These are phyloP conservation scores for Poecilus cupreus DNA, from an alignment of 2,888 invertebrate genomes.

Conservation along the genomic window DNA sequence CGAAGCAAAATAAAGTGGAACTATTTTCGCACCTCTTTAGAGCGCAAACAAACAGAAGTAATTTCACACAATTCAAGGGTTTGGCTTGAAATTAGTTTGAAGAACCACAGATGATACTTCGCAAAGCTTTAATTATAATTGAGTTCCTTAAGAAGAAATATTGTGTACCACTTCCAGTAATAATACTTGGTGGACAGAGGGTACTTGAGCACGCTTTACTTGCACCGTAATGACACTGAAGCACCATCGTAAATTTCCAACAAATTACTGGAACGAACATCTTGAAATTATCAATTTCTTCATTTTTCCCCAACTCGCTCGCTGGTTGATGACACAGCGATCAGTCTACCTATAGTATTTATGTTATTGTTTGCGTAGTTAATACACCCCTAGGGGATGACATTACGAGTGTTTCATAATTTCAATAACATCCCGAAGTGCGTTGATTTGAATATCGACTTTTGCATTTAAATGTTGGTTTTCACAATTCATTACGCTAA, in stretches of 20 bases:
- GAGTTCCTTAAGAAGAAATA: slow-evolving; percentile 31
- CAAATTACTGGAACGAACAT: slow-evolving; percentile 26
- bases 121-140: slow-evolving; percentile 36
- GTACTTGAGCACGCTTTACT: slow-evolving; percentile 37
- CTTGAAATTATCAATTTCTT: slow-evolving; percentile 23
- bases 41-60: slow-evolving; percentile 14
- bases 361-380: slow-evolving; percentile 8
- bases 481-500: too few relatives aligned
- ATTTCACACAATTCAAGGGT: slow-evolving; percentile 28
- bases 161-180: slow-evolving; percentile 38
- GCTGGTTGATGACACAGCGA: background rate
- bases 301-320: background rate
- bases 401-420: background rate
- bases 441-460: too few relatives aligned
- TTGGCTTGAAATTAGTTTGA: slow-evolving; percentile 20
- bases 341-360: background rate
- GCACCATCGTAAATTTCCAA: slow-evolving; percentile 7
- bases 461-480: too few relatives aligned
- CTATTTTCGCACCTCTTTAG: background rate
- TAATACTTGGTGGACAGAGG: slow-evolving; percentile 35
- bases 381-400: background rate
- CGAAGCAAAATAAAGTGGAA: background rate
- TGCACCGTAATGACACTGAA: slow-evolving; percentile 24
- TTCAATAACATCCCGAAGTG: background rate
- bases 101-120: slow-evolving; percentile 32